phyloP scores from a whole-genome alignment of 2,113 vertebrate species.

The Hypocryptadius cinnamomeus region DNA sequence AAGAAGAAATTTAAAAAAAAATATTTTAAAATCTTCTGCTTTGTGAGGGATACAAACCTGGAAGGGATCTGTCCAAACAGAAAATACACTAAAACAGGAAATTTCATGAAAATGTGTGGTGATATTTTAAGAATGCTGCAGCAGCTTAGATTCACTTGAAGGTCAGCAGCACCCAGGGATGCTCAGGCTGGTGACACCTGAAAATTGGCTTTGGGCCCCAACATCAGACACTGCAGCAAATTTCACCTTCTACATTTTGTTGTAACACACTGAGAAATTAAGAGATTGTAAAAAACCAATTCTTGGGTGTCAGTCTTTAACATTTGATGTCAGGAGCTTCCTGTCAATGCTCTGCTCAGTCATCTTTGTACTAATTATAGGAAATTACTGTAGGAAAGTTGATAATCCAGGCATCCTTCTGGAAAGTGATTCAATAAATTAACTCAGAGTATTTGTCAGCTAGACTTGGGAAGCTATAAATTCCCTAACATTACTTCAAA shows the following conservation, averaged over 20 bases:
- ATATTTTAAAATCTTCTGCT: neutral
- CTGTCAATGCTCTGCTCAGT: neutral
- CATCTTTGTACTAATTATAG: neutral
- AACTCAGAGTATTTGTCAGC: neutral
- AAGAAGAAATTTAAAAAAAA: neutral
- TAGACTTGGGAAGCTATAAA: neutral
- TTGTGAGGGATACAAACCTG: neutral
- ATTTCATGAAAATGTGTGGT: neutral
- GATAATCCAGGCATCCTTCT: neutral
- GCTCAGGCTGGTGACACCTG: neutral
- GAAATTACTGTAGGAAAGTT: neutral
- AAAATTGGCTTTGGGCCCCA: neutral
- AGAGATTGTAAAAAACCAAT: neutral
- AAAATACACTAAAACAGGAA: neutral
- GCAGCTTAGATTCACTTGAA: neutral
- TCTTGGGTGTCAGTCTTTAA: neutral
- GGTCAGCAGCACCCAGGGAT: neutral
- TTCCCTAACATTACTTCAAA: neutral
- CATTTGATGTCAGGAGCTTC: neutral
- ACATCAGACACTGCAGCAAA: neutral
- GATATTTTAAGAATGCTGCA: neutral
- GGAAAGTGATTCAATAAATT: neutral
- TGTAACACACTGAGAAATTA: neutral
- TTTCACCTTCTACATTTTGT: neutral
- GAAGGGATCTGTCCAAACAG: neutral